Evolutionary conservation across 2,888 invertebrate genomes (phyloP), one percentile per base, ranked within the genome.

Genomic region (Chromoteleia sp.): DNA sequence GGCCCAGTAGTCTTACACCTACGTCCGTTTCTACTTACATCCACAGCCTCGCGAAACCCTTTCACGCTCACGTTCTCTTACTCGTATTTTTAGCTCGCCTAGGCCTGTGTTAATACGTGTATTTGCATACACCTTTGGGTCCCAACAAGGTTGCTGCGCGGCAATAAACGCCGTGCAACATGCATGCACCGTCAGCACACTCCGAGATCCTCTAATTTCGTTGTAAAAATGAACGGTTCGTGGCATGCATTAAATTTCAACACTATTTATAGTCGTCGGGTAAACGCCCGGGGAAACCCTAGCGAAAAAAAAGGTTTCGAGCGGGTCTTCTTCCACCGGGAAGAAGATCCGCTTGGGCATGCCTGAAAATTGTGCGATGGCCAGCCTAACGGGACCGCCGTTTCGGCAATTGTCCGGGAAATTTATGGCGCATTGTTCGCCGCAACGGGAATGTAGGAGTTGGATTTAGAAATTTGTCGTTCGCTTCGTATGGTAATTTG

Each of bases 1-100:
- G 76, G 78, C 81, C 77, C 83, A 73, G 70, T 83, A 74, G 77
- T 78, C 77, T 63, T 74, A 65, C 74, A 81, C 80, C 75, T 75
- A 80, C 80, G 80, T 63, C 15, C 74, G 61, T 80, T 80, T 74
- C 74, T 43, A 41, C 79, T 74, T 56, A 74, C 68, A 48, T 56
- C 29, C 68, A 61, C 80, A 81, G 39, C 61, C 67, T 52, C 78
- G 65, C 48, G 45, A 59, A 43, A 48, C 80, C 68, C 74, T 75
- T 75, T 78, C 78, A 63, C 77, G 70, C 70, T 77, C 77, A 63
- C 70, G 70, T 78, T 71, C 65, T 78, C 58, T 71, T 78, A 63
- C 70, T 63, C 21, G 77, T 77, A 63, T 80, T 80, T 80, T 80
- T 74, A 70, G 54, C 74, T 45, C 61, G 56, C 41, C 56, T 70